Base-by-base conservation (phyloP, 2,888 invertebrate genomes). In the Tubulanus polymorphus region DNA sequence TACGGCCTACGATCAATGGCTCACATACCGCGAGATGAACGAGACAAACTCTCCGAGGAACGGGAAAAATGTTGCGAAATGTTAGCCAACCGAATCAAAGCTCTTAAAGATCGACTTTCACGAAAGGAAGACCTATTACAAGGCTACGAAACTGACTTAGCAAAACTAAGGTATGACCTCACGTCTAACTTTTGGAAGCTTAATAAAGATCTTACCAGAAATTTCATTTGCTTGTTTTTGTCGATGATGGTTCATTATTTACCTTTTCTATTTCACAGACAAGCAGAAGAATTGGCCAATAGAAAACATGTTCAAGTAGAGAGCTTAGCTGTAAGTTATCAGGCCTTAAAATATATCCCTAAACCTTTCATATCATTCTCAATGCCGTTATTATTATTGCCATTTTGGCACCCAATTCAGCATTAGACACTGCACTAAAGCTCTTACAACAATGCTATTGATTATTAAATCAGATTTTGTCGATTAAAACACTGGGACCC, bases 131-230 rank as follows among this genome's bases (percentile, higher is more conserved):
- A 75, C 30, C 63, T 79, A 10, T 60, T 79, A n/a, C 69, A 72
- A 48, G 75, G 74, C 26, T 79, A 79, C 59, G 79, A 79, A 57
- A 62, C 64, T 49, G 78, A 79, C 62, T 62, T 79, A n/a, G 72
- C 73, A 15, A 76, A 73, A 60, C 66, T 79, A 48, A 70, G 75
- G 72, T 76, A 57, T 55, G 60, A 51, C 23, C 48, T n/a, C 35
- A 12, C 8, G n/a, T 15, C n/a, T 35, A 12, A n/a, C n/a, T 35
- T 12, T 35, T n/a, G n/a, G n/a, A 12, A 35, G n/a, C n/a, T 12
- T 35, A 12, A 12, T n/a, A 35, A 12, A 35, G 12, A n/a, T 35
- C n/a, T 35, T 35, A n/a, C 12, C 12, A 12, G n/a, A n/a, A 54
- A 27, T 54, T 54, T 1, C 28, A 6, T 37, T 51, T 54, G 37